Base-by-base conservation (phyloP, 2,113 vertebrate genomes). In the Fulica atra region DNA sequence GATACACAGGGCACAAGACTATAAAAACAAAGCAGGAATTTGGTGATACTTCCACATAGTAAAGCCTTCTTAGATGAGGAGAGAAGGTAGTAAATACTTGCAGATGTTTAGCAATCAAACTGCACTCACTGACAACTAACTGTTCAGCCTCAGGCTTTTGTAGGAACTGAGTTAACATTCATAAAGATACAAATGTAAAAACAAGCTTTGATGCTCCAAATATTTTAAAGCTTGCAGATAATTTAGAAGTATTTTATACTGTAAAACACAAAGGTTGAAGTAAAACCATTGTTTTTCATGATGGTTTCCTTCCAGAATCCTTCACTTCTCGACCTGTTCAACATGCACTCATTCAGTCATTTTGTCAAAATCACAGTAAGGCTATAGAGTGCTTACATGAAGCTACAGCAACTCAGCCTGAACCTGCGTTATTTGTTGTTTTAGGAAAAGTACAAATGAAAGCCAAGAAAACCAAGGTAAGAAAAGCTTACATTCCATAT, bases 401-500 rank as follows among this genome's bases (percentile, higher is more conserved):
- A 64, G 60, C 93, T 33, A 73, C 36, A 24, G 78, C 36, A 60
- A 83, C 16, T 53, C 96, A 73, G 12, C 96, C 96, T 57, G 92
- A 96, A 5, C 60, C 96, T 64, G 54, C 81, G n/a, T 28, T 86
- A 40, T 95, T 95, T 82, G 87, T 92, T 76, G 77, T 98, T 20
- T 95, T 98, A 92, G 98, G 98, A 90, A 98, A 98, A 97, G 96
- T 96, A 18, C 97, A 98, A 93, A 98, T 98, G 98, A 98, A 98
- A 92, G 98, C 98, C 63, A 94, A 94, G 81, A 98, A 89, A 88
- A 96, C 88, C 54, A 97, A 97, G 97, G 98, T 98, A 85, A 94
- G 83, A 81, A 81, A 90, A 60, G 36, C 71, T 73, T 88, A 35
- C 7, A 20, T 57, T 61, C 44, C 86, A 33, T 65, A 81, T 59